A percentile compares a stretch with the other conserved stretches of the same genome.
Conservation (phyloP, 1,140 invertebrate species). For the fruit fly (Drosophila melanogaster) region Release_6_plus_ISO1_MT NC_004354.4:4627501-4628000, state of each 20-base stretch:
- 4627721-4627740: slow-evolving; percentile 72
- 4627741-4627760: slow-evolving; percentile 32
- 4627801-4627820: background rate
- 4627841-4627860: slow-evolving; percentile 70
- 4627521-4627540: background rate
- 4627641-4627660: background rate
- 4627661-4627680: background rate
- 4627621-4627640: no score
- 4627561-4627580: slow-evolving; percentile 1
- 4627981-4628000: background rate
- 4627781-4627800: background rate
- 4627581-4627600: background rate
- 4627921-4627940: slow-evolving; percentile 78
- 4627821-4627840: slow-evolving; percentile 79
- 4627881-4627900: slow-evolving; percentile 62
- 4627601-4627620: background rate
- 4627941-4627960: slow-evolving; percentile 74
- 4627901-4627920: slow-evolving; percentile 67
- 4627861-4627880: slow-evolving; percentile 54
- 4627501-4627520: background rate
- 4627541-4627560: background rate
- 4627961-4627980: slow-evolving; percentile 55
- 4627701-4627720: slow-evolving; percentile 70
- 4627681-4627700: slow-evolving; percentile 63
- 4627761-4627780: background rate